Conservation (phyloP, 2,113 vertebrate genomes). For the Athene cunicularia region DNA sequence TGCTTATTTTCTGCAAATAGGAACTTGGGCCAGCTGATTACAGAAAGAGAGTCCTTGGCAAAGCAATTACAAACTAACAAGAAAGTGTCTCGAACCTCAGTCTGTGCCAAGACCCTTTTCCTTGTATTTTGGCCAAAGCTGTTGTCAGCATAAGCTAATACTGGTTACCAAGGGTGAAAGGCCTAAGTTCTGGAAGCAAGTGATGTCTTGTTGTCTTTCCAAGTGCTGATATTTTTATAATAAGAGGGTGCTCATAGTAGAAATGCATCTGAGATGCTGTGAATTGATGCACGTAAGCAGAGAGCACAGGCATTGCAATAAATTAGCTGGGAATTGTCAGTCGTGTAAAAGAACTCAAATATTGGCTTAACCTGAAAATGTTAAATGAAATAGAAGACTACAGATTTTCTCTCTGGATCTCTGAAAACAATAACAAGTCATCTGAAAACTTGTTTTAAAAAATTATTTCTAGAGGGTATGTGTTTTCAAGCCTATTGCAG, state of each 20-base stretch:
- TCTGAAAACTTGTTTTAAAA: conserved; percentile 34
- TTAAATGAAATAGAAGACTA: conserved; percentile 30
- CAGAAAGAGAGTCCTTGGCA: neutral
- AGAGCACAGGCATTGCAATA: neutral
- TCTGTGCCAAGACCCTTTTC: neutral
- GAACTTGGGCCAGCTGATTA: neutral
- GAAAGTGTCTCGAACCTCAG: neutral
- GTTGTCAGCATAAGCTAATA: neutral
- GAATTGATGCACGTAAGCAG: neutral
- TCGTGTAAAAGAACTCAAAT: neutral
- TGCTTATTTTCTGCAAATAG: neutral
- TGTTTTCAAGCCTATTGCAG: conserved; percentile 33
- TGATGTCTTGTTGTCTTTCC: neutral
- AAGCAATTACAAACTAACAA: neutral
- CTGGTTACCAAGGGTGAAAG: neutral
- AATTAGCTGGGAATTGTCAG: conserved; percentile 26
- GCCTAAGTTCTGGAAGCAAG: neutral
- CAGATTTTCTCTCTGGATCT: conserved; percentile 36
- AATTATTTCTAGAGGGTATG: conserved; percentile 55
- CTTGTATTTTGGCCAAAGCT: neutral
- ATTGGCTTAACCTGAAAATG: conserved; percentile 5
- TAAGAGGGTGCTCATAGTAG: neutral
- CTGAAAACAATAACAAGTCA: conserved; percentile 49
- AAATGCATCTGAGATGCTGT: neutral
- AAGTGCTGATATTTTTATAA: neutral